Evolutionary conservation across 2,888 invertebrate species (phyloP).

Genomic region (Diaphora mendica): DNA sequence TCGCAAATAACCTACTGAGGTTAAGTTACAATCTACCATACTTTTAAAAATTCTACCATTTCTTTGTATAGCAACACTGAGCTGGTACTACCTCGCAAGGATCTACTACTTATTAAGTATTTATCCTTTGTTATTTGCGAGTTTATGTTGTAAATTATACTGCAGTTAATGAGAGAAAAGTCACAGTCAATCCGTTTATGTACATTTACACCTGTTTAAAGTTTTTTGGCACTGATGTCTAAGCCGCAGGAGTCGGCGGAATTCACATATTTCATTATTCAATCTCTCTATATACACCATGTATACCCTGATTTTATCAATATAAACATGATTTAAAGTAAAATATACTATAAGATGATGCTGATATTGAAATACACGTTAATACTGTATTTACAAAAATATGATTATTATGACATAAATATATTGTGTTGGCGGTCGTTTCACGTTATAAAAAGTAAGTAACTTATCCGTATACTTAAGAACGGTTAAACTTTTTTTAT

Average conservation of each 20-base stretch:
- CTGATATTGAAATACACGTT: constrained; percentile 64
- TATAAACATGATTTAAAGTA: constrained; percentile 63
- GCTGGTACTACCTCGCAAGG: neutral
- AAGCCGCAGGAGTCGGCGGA: constrained; percentile 32
- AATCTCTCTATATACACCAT: constrained; percentile 52
- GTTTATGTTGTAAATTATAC: neutral
- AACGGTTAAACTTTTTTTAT: neutral
- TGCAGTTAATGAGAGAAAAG: constrained; percentile 14
- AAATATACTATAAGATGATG: constrained; percentile 57
- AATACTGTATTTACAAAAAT: constrained; percentile 79
- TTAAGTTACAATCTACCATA: neutral
- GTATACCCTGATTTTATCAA: constrained; percentile 66
- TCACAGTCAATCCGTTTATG: constrained; percentile 26
- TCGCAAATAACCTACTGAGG: constrained; percentile 1
- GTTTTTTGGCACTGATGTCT: constrained; percentile 51
- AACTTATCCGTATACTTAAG: constrained; percentile 8
- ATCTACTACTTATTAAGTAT: neutral
- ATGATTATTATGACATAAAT: constrained; percentile 55
- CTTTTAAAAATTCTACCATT: neutral
- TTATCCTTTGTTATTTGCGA: neutral
- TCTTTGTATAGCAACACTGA: constrained; percentile 9
- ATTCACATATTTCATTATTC: constrained; percentile 36
- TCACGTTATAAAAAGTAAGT: constrained; percentile 22
- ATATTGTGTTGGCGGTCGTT: constrained; percentile 53
- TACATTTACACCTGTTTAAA: constrained; percentile 35